Evolutionary conservation across 2,888 invertebrate species (phyloP).

Genomic region (Parnassius mnemosyne): DNA sequence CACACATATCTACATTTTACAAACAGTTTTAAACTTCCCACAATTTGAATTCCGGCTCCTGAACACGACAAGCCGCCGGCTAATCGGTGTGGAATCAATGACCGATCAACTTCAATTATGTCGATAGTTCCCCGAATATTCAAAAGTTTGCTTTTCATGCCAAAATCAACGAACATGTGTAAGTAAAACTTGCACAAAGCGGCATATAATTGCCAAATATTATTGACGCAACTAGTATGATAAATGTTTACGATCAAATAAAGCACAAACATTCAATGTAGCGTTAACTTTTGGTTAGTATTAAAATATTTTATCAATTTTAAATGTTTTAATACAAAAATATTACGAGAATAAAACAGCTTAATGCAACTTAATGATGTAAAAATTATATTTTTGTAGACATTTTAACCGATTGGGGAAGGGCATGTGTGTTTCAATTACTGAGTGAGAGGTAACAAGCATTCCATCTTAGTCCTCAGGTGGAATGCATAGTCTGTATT

Average conservation of each 20-base stretch:
- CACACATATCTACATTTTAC: too few species aligned
- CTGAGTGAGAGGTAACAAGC: too few species aligned
- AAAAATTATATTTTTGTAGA: too few species aligned
- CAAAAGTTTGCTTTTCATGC: constrained; percentile 2
- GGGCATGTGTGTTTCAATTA: too few species aligned
- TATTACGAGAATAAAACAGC: too few species aligned
- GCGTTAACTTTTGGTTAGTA: not conserved
- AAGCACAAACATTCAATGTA: constrained; percentile 8
- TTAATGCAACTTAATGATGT: too few species aligned
- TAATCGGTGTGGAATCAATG: constrained; percentile 12
- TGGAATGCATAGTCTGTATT: too few species aligned
- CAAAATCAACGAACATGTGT: constrained; percentile 4
- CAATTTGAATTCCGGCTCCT: not conserved
- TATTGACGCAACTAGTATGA: not conserved
- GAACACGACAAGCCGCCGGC: not conserved
- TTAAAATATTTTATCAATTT: too few species aligned
- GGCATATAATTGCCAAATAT: constrained; percentile 7
- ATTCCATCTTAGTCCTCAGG: too few species aligned
- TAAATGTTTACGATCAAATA: constrained; percentile 9
- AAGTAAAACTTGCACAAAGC: not conserved
- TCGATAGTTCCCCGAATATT: not conserved
- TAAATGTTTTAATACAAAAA: too few species aligned
- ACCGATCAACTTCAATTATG: constrained; percentile 4
- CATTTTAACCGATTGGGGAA: too few species aligned
- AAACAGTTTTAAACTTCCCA: not conserved